phyloP scores from a whole-genome alignment of 2,797 vertebrate species.

The Natrix natrix region DNA sequence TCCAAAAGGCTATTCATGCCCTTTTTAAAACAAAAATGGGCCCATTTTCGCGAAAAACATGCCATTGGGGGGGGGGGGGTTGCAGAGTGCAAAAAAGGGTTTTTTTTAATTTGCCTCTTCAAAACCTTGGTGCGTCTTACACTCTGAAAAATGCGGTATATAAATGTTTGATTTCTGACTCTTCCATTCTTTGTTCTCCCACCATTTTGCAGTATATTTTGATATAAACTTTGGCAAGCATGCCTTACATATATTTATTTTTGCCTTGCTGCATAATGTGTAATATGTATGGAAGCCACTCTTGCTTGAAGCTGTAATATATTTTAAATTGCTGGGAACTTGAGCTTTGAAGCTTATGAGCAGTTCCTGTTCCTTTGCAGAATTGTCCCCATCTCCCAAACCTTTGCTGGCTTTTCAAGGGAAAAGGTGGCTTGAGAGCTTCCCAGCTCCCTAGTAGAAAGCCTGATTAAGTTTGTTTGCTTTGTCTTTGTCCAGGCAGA shows the following conservation, averaged over 20 bases:
- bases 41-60: too few species aligned
- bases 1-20: too few species aligned
- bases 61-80: too few species aligned
- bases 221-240: not conserved
- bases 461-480: not conserved
- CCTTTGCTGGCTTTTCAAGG: not conserved
- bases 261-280: not conserved
- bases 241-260: not conserved
- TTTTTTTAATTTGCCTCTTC: too few species aligned
- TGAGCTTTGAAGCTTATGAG: not conserved
- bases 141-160: too few species aligned
- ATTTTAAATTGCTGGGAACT: not conserved
- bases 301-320: not conserved
- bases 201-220: not conserved
- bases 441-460: not conserved
- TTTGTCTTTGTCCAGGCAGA: not conserved
- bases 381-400: not conserved
- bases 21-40: too few species aligned
- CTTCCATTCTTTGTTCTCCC: not conserved
- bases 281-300: not conserved
- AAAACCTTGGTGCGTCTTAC: too few species aligned
- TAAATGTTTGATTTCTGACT: not conserved
- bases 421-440: not conserved
- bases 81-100: too few species aligned
- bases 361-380: not conserved